Base-by-base conservation (phyloP, 2,113 vertebrate species). In the Pollimyrus isidori region DNA sequence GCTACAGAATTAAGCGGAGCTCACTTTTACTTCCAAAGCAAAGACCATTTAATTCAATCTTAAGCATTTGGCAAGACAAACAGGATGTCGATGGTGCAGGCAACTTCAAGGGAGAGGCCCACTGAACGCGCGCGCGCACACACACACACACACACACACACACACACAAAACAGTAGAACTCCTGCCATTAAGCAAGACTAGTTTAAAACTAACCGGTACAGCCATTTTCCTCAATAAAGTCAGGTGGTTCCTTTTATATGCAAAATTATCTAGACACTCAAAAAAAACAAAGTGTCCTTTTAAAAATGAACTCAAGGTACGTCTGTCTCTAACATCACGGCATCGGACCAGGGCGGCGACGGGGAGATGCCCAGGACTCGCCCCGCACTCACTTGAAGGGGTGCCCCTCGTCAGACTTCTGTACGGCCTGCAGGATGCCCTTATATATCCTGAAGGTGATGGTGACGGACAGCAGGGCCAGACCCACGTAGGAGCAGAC, bases 391-490 rank as follows among this genome's bases (percentile, higher is more conserved):
- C 93, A 99, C 98, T 96, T 98, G 95, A 99, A 99, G 0, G 98
- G 98, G 89, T 99, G 98, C 11, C 98, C 98, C 91, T 99, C 98
- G 9, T 99, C 97, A 0, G 98, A 99, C 93, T 99, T 99, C 94
- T 99, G 98, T 94, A 99, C 95, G 91, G 98, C 98, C 93, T 99
- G 98, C 96, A 99, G 97, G 92, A 99, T 96, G 91, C 97, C 98
- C 92, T 97, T 99, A 95, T 99, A 99, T 96, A 99, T 97, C 95
- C 98, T 97, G 96, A 99, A 99, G 95, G 97, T 97, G 96, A 99
- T 96, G 90, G 97, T 97, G 95, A 98, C 96, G 0, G 98, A 99
- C 7, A 99, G 97, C 93, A 99, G 96, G 69, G 96, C 97, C 96
- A 99, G 95, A 92, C 97, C 96, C 88, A 98, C 95, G 95, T 99